A percentile compares a stretch with the other conserved stretches of the same genome.
Evolutionary conservation across 2,113 vertebrate genomes (phyloP).

Genomic region (Taurulus bubalis): DNA sequence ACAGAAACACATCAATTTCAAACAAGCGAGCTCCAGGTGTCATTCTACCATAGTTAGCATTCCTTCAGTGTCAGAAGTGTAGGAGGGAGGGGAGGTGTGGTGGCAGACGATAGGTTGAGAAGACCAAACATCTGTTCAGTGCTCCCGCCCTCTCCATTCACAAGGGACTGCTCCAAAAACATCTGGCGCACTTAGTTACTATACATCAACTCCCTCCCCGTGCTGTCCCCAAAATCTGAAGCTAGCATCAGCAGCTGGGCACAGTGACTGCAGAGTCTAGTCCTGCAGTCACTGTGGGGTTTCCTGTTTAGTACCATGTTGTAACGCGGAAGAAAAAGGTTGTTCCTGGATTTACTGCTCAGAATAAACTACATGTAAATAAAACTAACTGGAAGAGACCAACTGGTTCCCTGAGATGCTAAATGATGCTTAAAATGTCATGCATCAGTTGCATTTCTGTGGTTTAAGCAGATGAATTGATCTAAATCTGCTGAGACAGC

Average conservation of each 20-base stretch:
- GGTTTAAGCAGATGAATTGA: neutral
- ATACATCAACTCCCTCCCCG: conserved; percentile 73
- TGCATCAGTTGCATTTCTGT: neutral
- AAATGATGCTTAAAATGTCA: neutral
- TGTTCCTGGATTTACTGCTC: conserved; percentile 27
- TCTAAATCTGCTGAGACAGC: neutral
- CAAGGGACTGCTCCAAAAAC: conserved; percentile 91
- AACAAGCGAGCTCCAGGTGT: conserved; percentile 67
- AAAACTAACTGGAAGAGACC: neutral
- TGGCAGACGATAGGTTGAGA: conserved; percentile 86
- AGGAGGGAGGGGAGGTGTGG: conserved; percentile 84
- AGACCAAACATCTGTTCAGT: conserved; percentile 91
- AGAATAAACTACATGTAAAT: neutral
- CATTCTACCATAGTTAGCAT: conserved; percentile 70
- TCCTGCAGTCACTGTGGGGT: conserved; percentile 29
- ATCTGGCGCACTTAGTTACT: conserved; percentile 92
- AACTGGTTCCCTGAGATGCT: conserved; percentile 5
- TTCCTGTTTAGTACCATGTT: conserved; percentile 6
- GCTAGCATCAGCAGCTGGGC: conserved; percentile 66
- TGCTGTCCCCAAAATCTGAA: conserved; percentile 60
- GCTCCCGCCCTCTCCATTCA: conserved; percentile 84
- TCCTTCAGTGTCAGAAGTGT: conserved; percentile 73
- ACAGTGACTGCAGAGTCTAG: conserved; percentile 31
- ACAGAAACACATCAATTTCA: conserved; percentile 56
- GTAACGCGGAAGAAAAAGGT: neutral